A percentile compares a stretch with the other conserved stretches of the same genome.
Evolutionary conservation across 2,113 vertebrate genomes (phyloP).

Genomic region (Vidua macroura): DNA sequence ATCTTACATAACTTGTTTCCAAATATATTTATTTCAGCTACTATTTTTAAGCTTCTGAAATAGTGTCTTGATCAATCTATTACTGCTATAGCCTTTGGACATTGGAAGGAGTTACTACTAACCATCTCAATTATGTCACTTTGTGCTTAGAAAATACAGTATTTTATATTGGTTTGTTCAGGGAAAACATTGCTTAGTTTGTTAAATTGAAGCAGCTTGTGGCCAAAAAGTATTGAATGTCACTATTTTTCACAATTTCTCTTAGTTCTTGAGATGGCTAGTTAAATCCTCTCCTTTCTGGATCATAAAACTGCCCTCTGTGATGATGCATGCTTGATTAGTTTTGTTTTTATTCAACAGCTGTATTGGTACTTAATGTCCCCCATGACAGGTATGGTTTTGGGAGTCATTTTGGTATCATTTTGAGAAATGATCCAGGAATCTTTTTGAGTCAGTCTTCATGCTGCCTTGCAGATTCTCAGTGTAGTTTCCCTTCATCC

Average conservation of each 20-base stretch:
- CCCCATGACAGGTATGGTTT: not conserved
- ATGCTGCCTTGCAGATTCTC: not conserved
- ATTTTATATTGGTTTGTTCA: not conserved
- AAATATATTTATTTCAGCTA: not conserved
- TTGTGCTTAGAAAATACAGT: not conserved
- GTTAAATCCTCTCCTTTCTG: constrained; percentile 4
- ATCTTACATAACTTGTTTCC: not conserved
- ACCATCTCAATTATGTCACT: not conserved
- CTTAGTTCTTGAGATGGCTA: not conserved
- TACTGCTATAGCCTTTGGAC: not conserved
- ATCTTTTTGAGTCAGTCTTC: not conserved
- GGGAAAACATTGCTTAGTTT: not conserved
- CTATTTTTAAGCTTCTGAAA: not conserved
- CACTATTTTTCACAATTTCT: not conserved
- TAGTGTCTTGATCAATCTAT: not conserved
- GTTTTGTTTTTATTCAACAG: not conserved
- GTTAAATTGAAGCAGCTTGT: not conserved
- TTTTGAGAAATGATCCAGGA: not conserved
- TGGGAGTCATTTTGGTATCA: not conserved
- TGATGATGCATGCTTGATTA: not conserved
- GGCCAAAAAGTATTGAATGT: not conserved
- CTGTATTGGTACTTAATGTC: not conserved
- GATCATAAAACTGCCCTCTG: not conserved
- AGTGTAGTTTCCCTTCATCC: not conserved
- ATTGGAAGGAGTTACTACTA: not conserved